Base-by-base conservation (phyloP, 2,888 invertebrate species). In the Apamea epomidion region DNA sequence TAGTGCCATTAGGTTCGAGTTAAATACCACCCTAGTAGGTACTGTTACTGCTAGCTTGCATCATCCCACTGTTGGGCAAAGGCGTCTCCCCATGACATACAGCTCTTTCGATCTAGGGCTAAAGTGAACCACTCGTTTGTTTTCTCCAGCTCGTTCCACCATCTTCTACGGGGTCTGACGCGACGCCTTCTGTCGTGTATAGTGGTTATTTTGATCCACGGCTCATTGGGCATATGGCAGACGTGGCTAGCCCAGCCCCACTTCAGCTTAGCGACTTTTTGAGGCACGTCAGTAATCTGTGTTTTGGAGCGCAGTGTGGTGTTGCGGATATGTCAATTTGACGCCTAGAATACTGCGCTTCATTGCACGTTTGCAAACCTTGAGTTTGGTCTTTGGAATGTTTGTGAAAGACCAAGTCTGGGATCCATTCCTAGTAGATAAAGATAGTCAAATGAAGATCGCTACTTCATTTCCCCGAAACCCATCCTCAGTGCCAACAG, bases 391-490 rank as follows among this genome's bases (percentile, higher is more conserved):
- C n/a, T n/a, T 60, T n/a, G 5, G 6, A n/a, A 58, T n/a, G 58
- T 58, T 58, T 25, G 58, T 58, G 5, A n/a, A 58, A n/a, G 5
- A 58, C n/a, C 58, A 58, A n/a, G 58, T 60, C 58, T n/a, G n/a
- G 58, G 5, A 60, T 60, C 58, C n/a, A 60, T 60, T 60, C 10
- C 10, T 42, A 37, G 2, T 18, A 75, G 12, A 18, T 62, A 37
- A 67, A 10, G n/a, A 62, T 4, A n/a, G 16, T 54, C 1, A 48
- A 65, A 37, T 74, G 12, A n/a, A 54, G 51, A 25, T n/a, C 32
- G 18, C 68, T 18, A 76, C 21, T 29, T 48, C 29, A 68, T 64
- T 69, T 69, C 69, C 68, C 0, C 42, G 37, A 69, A 76, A 54
- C 10, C 25, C 1, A 48, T n/a, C 5, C 42, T 32, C 21, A 58